A percentile compares a stretch with the other conserved stretches of the same genome.
Evolutionary conservation across 2,797 vertebrate species (phyloP).

Genomic region (Mormyrus hasselquistii): DNA sequence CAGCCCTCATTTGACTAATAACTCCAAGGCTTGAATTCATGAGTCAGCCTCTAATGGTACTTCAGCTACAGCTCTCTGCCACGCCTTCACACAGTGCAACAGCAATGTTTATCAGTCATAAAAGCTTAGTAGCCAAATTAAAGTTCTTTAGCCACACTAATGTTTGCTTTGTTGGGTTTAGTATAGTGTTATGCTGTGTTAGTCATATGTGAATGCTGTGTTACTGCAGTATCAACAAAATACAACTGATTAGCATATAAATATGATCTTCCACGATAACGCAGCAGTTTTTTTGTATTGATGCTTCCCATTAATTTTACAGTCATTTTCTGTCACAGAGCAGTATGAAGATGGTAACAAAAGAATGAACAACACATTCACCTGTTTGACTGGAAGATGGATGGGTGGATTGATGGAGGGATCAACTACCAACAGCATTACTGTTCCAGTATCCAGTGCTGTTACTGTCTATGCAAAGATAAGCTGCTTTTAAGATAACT

Average conservation of each 20-base stretch:
- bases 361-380: background rate
- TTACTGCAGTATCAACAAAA: background rate
- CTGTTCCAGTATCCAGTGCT: background rate
- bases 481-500: slow-evolving; percentile 5
- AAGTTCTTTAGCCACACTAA: background rate
- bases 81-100: background rate
- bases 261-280: background rate
- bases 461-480: background rate
- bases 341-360: background rate
- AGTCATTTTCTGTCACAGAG: background rate
- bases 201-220: background rate
- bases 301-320: background rate
- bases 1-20: background rate
- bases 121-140: background rate
- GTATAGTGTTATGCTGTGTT: background rate
- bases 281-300: background rate
- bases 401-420: background rate
- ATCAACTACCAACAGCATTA: background rate
- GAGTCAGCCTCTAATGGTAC: background rate
- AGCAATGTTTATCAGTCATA: background rate
- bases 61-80: background rate
- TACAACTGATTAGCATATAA: background rate
- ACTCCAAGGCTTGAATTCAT: background rate
- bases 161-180: background rate
- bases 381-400: background rate